Conservation (phyloP, 2,888 invertebrate species). For the Spilosoma lubricipeda region DNA sequence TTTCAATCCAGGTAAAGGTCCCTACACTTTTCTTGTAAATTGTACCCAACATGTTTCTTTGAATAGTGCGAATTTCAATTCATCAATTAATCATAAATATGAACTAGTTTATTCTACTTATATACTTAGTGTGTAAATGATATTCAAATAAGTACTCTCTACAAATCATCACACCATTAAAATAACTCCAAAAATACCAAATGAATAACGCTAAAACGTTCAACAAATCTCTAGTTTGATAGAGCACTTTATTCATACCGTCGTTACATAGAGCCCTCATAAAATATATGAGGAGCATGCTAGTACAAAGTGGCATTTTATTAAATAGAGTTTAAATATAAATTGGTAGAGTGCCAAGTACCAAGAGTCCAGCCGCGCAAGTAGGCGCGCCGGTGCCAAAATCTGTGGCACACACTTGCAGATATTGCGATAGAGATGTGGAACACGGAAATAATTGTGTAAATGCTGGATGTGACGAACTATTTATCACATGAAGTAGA, state of each 20-base stretch:
- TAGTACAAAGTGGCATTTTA: slow-evolving; percentile 64
- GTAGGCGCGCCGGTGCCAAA: slow-evolving; percentile 65
- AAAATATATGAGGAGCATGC: slow-evolving; percentile 59
- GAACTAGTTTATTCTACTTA: background rate
- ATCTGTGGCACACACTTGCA: slow-evolving; percentile 61
- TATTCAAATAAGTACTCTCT: background rate
- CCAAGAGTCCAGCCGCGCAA: slow-evolving; percentile 40
- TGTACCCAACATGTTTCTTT: too few relatives aligned
- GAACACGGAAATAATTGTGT: slow-evolving; percentile 28
- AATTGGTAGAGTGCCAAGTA: slow-evolving; percentile 66
- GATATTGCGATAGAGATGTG: slow-evolving; percentile 60
- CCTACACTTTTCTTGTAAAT: too few relatives aligned
- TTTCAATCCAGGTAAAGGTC: too few relatives aligned
- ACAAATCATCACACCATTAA: slow-evolving; percentile 17
- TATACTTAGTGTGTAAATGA: background rate
- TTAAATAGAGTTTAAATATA: slow-evolving; percentile 70
- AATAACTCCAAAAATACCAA: slow-evolving; percentile 8
- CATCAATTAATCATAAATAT: too few relatives aligned
- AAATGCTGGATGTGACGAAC: slow-evolving; percentile 37
- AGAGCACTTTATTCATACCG: slow-evolving; percentile 20
- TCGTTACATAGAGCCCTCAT: slow-evolving; percentile 35
- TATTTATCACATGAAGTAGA: background rate
- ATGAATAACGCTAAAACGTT: slow-evolving; percentile 13
- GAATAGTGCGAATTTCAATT: too few relatives aligned
- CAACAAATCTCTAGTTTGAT: slow-evolving; percentile 23